Percentiles rank a stretch among this genome's conserved stretches.
phyloP scores from a whole-genome alignment of 2,888 invertebrate species.

The Drosophila koepferae region DNA sequence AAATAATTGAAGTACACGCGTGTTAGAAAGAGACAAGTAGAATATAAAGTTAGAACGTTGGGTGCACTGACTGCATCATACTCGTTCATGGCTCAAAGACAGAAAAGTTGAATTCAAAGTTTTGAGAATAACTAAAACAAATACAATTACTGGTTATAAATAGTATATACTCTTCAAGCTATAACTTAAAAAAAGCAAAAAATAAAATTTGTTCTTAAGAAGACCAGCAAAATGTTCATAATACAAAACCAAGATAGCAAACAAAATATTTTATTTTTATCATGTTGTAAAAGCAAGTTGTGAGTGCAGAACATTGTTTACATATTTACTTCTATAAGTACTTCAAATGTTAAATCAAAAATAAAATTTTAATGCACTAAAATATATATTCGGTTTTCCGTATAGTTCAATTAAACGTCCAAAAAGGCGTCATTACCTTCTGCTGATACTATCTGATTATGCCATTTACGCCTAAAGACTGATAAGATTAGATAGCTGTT shows the following conservation, averaged over 20 bases:
- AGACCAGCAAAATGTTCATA: background rate
- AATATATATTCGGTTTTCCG: background rate
- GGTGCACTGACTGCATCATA: background rate
- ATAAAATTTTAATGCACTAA: background rate
- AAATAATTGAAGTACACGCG: background rate
- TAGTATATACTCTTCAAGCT: background rate
- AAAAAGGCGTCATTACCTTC: conserved; percentile 6
- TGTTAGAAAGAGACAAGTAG: background rate
- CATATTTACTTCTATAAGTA: background rate
- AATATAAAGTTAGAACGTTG: background rate
- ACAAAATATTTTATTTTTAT: background rate
- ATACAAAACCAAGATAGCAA: background rate
- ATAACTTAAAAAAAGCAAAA: background rate
- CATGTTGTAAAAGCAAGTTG: background rate
- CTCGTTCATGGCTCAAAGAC: background rate
- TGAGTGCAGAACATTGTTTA: background rate
- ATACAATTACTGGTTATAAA: background rate
- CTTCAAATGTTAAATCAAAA: background rate
- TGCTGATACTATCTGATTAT: conserved; percentile 11
- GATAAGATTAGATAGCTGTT: conserved; percentile 57
- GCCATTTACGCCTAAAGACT: conserved; percentile 12
- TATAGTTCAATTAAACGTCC: background rate
- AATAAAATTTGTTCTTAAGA: background rate
- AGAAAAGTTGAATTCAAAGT: background rate
- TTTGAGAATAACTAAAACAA: background rate